Percentiles rank a stretch among this genome's conserved stretches.
phyloP scores from a whole-genome alignment of 2,888 invertebrate genomes.

The Habroteleia sp. region DNA sequence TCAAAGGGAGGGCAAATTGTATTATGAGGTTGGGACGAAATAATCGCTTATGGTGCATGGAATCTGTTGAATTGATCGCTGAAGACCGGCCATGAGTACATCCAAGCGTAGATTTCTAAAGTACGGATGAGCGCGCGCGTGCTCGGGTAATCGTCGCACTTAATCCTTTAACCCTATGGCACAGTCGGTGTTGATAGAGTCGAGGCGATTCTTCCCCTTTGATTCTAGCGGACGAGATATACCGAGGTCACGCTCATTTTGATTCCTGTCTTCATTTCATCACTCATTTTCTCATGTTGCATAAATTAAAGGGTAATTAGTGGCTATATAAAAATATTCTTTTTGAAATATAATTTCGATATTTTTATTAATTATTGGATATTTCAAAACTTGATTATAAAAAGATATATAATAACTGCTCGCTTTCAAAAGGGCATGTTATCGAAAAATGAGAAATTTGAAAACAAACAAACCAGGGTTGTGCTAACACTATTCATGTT shows the following conservation, averaged over 20 bases:
- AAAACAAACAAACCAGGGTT: no score
- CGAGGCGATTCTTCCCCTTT: slow-evolving; percentile 55
- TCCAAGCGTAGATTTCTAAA: slow-evolving; percentile 38
- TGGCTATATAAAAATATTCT: no score
- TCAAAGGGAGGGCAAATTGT: slow-evolving; percentile 13
- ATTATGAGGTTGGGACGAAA: slow-evolving; percentile 17
- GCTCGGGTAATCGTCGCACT: slow-evolving; percentile 64
- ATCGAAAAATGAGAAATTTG: no score
- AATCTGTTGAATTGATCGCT: slow-evolving; percentile 42
- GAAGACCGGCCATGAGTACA: slow-evolving; percentile 31
- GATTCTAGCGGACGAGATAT: slow-evolving; percentile 32
- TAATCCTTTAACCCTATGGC: slow-evolving; percentile 67
- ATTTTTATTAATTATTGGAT: no score
- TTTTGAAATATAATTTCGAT: no score
- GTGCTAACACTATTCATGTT: no score
- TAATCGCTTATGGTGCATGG: slow-evolving; percentile 42
- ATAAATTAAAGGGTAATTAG: no score
- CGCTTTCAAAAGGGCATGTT: no score
- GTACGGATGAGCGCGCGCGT: slow-evolving; percentile 56
- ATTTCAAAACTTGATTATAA: no score
- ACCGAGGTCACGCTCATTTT: slow-evolving; percentile 12
- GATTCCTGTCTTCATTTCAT: slow-evolving; percentile 10
- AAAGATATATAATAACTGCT: no score
- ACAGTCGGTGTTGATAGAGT: slow-evolving; percentile 63
- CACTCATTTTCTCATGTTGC: no score